Evolutionary conservation across 2,797 vertebrate species (phyloP), one percentile per base, ranked within the genome.

Genomic region (Dryobates pubescens): DNA sequence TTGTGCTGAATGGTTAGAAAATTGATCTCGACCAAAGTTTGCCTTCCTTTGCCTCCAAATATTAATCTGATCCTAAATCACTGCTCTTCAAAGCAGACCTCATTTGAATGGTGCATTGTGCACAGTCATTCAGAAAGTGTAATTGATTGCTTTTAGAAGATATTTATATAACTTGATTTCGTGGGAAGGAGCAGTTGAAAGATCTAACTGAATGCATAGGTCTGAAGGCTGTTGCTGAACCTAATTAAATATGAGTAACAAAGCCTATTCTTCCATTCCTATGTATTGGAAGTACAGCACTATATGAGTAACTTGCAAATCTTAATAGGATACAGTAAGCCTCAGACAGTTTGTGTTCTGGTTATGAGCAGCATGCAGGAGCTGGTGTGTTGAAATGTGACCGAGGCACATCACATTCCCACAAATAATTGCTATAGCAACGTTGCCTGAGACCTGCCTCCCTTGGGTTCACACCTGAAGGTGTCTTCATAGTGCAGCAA

Each of bases 391-490:
- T 90, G 91, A 95, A 92, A 92, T 73, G 85, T 27, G 29, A 77
- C 89, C 74, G 72, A 88, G 87, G 89, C 88, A 95, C 78, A 4
- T 95, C 88, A 95, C 78, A 4, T 95, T 96, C 88, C 87, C 95
- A 82, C 86, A 95, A 96, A 94, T 95, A 93, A 97, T 97, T 97
- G 88, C 97, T 96, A 97, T 97, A 94, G 97, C 96, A 97, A 97
- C 97, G 78, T 72, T 93, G 86, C 94, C 88, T 95, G 96, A 96
- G 92, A 89, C 94, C 87, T 96, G 56, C 95, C 88, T 97, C 95
- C 83, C 94, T 89, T 16, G 74, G 90, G 94, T 96, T 96, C 90
- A 78, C 96, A 97, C 94, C 94, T 97, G 92, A 96, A 90, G 81
- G 96, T 97, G 95, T 85, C 92, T 96, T 92, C 96, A 91, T 85